Percentiles rank a stretch among this genome's conserved stretches.
These are phyloP conservation scores for Psilanteris sp. DNA, from an alignment of 1,140 invertebrate species.

Conservation along the genomic window DNA sequence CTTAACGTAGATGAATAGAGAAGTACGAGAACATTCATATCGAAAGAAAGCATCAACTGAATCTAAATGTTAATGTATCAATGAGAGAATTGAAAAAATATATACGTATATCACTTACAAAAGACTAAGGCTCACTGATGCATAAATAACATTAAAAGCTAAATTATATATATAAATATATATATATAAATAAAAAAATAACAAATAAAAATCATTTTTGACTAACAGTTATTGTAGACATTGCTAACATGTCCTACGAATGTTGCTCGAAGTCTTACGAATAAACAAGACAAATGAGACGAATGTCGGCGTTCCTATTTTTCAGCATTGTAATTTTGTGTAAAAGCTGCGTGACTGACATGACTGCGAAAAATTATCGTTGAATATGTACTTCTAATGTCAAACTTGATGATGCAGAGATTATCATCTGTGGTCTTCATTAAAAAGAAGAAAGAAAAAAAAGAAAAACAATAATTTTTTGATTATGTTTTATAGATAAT, in stretches of 20 bases:
- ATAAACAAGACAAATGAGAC: constrained; percentile 15
- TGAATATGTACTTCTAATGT: constrained; percentile 41
- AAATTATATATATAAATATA: too few species aligned
- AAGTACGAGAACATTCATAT: constrained; percentile 60
- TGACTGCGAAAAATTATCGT: constrained; percentile 33
- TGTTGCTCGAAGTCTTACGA: constrained; percentile 49
- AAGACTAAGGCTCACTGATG: constrained; percentile 48
- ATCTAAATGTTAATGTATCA: constrained; percentile 59
- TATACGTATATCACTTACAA: constrained; percentile 56
- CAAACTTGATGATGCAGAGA: constrained; percentile 45
- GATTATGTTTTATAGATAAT: too few species aligned
- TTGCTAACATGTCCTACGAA: constrained; percentile 30
- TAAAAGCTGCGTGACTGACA: constrained; percentile 48
- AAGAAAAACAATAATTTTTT: constrained; percentile 10
- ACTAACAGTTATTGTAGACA: constrained; percentile 36
- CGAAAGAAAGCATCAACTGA: constrained; percentile 47
- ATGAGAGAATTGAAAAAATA: constrained; percentile 47
- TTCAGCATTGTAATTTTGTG: constrained; percentile 48
- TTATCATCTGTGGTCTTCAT: constrained; percentile 16
- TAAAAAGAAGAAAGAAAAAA: constrained; percentile 1
- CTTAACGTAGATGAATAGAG: constrained; percentile 45
- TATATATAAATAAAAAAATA: constrained; percentile 28
- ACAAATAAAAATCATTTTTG: constrained; percentile 32
- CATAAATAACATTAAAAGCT: constrained; percentile 5
- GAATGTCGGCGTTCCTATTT: constrained; percentile 53